phyloP scores from a whole-genome alignment of 1,140 invertebrate species.

The Grapholita molesta region DNA sequence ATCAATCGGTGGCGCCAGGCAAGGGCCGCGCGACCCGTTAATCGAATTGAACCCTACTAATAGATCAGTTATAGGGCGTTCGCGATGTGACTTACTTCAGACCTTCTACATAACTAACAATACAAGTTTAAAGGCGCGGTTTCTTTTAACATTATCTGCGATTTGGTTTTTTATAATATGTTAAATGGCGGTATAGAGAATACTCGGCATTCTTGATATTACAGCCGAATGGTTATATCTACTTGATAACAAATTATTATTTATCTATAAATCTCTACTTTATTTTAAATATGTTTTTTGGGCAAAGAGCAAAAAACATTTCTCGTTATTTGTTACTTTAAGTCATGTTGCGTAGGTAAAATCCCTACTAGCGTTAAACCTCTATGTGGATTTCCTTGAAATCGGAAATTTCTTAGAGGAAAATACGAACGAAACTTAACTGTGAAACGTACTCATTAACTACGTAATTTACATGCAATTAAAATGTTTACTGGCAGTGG shows the following conservation, averaged over 20 bases:
- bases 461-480: background rate
- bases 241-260: too few species aligned
- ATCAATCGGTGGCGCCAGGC: constrained; percentile 27
- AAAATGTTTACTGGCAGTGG: background rate
- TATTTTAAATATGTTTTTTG: too few species aligned
- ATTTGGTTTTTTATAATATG: too few species aligned
- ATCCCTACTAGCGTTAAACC: background rate
- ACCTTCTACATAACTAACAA: background rate
- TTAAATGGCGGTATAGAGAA: too few species aligned
- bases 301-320: too few species aligned
- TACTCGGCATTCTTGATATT: too few species aligned
- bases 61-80: background rate
- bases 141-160: too few species aligned
- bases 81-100: background rate
- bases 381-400: background rate
- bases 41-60: constrained; percentile 30
- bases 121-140: background rate
- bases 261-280: too few species aligned
- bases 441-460: background rate
- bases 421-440: background rate
- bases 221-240: too few species aligned
- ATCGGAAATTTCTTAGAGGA: background rate
- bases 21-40: constrained; percentile 29
- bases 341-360: background rate
- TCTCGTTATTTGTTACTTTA: background rate